These are phyloP conservation scores for Salminus brasiliensis DNA, from an alignment of 2,113 vertebrate genomes.

Conservation along the genomic window DNA sequence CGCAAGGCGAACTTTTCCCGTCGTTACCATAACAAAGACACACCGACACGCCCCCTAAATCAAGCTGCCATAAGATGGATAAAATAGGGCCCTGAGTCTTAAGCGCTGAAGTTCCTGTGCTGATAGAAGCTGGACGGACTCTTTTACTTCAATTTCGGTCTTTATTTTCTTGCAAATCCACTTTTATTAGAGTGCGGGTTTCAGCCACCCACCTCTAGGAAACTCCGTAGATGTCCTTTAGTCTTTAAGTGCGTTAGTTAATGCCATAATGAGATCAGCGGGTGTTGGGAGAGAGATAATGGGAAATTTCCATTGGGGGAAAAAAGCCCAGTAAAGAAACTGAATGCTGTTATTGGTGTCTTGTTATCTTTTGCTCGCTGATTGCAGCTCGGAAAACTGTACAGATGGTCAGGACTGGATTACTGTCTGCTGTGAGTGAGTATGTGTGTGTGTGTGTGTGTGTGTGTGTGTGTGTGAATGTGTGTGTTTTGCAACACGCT, in stretches of 20 bases:
- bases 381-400: constrained; percentile 8
- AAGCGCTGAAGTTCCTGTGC: too few relatives aligned
- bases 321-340: background rate
- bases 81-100: too few relatives aligned
- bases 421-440: constrained; percentile 26
- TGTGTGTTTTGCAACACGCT: background rate
- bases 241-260: background rate
- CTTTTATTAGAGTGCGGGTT: background rate
- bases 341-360: background rate
- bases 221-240: background rate
- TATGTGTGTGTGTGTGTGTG: background rate
- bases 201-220: background rate
- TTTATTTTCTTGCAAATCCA: background rate
- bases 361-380: background rate
- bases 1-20: too few relatives aligned
- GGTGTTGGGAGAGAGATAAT: background rate
- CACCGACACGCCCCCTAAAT: too few relatives aligned
- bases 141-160: background rate
- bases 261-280: background rate
- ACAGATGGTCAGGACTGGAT: constrained; percentile 57
- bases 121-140: too few relatives aligned
- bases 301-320: background rate
- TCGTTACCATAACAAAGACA: too few relatives aligned
- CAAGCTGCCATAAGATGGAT: too few relatives aligned
- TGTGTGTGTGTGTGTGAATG: background rate